Evolutionary conservation across 2,888 invertebrate species (phyloP).

Genomic region (Pimpla rufipes): DNA sequence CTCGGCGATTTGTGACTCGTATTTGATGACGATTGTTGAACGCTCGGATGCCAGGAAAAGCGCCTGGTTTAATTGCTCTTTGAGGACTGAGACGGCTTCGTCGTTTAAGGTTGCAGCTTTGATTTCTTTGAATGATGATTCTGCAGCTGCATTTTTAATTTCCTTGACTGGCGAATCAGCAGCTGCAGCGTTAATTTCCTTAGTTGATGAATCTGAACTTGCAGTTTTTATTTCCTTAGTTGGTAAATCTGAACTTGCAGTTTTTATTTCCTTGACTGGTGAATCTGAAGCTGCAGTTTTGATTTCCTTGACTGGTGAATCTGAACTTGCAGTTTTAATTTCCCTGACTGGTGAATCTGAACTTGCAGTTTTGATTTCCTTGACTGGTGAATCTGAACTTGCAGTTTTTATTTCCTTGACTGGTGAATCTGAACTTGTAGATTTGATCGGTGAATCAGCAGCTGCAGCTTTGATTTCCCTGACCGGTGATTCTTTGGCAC

Average conservation of each 20-base stretch:
- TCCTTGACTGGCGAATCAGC: neutral
- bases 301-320: neutral
- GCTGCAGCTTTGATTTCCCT: no score
- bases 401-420: no score
- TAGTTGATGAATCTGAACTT: neutral
- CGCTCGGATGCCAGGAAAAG: conserved; percentile 83
- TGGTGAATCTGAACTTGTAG: no score
- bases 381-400: no score
- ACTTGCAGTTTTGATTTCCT: conserved; percentile 4
- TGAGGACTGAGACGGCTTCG: conserved; percentile 61
- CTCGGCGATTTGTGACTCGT: conserved; percentile 84
- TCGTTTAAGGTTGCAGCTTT: conserved; percentile 33
- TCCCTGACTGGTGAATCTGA: neutral
- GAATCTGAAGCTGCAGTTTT: neutral
- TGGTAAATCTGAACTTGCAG: no score
- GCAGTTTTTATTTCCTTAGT: neutral
- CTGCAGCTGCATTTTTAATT: no score
- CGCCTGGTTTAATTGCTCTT: conserved; percentile 84
- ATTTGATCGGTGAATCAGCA: neutral
- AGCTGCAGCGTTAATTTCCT: conserved; percentile 14
- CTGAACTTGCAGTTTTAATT: no score
- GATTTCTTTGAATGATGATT: no score
- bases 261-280: conserved; percentile 12
- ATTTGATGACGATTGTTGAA: conserved; percentile 82
- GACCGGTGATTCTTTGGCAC: conserved; percentile 24